A percentile compares a stretch with the other conserved stretches of the same genome.
phyloP scores from a whole-genome alignment of 2,888 invertebrate genomes.

The Trachelus iudaicus region DNA sequence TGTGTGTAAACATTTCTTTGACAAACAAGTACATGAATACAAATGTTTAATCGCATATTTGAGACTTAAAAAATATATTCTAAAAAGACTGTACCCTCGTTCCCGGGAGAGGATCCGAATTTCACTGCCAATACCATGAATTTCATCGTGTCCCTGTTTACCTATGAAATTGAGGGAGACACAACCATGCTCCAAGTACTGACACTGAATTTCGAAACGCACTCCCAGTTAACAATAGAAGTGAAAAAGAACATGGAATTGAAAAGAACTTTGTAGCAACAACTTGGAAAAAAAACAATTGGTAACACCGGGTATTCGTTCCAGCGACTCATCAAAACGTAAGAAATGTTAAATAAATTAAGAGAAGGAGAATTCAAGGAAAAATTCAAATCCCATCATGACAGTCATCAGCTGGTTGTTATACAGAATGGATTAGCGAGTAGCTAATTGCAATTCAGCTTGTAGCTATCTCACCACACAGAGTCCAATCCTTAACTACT shows the following conservation, averaged over 20 bases:
- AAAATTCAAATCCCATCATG: neutral
- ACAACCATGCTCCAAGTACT: too few relatives aligned
- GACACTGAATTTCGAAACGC: too few relatives aligned
- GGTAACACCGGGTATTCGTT: neutral
- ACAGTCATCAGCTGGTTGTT: neutral
- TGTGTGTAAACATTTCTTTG: neutral
- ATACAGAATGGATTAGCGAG: neutral
- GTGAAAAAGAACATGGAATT: neutral
- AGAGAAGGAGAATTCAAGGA: neutral
- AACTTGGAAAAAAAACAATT: neutral
- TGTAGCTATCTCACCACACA: conserved; percentile 37
- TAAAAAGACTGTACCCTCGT: neutral
- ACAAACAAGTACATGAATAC: neutral
- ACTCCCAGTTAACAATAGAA: neutral
- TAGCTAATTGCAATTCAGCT: conserved; percentile 34
- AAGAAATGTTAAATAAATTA: neutral
- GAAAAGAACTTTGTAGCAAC: neutral
- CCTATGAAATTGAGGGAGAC: too few relatives aligned
- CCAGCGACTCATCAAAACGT: neutral
- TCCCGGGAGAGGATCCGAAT: too few relatives aligned
- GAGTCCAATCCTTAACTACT: conserved; percentile 34
- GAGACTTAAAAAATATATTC: neutral
- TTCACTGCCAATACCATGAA: too few relatives aligned
- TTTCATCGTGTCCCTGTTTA: too few relatives aligned
- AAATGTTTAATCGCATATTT: neutral